Evolutionary conservation across 2,797 vertebrate species (phyloP), one percentile per base, ranked within the genome.

Genomic region (Euthynnus affinis): DNA sequence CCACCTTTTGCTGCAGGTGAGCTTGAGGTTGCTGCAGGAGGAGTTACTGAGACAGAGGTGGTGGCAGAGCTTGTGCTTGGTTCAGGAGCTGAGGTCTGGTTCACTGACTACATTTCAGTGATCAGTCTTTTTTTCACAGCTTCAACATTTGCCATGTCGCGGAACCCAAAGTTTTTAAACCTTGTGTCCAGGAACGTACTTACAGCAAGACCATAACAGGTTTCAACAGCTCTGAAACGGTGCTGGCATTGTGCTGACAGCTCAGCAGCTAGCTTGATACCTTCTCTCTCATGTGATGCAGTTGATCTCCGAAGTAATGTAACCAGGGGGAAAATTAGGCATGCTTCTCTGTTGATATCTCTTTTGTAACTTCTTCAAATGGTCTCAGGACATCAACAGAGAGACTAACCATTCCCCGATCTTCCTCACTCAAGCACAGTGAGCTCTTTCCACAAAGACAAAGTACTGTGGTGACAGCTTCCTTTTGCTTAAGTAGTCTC

Each of bases 1-100:
- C 78, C 59, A 62, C 57, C 37, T 68, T 76, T 78, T 79, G 74
- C 48, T 89, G 71, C 71, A 85, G 60, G 18, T 85, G 69, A 61
- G 51, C 58, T 53, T 75, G 72, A 4, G 61, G 74, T 13, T 70
- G 62, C 68, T 42, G 4, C n/a, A n/a, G n/a, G n/a, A n/a, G n/a
- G n/a, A n/a, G n/a, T n/a, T n/a, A n/a, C n/a, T n/a, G n/a, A n/a
- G n/a, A n/a, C n/a, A n/a, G n/a, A n/a, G n/a, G n/a, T n/a, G n/a
- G n/a, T n/a, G n/a, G n/a, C n/a, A n/a, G n/a, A n/a, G n/a, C n/a
- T n/a, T n/a, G n/a, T n/a, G n/a, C n/a, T n/a, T n/a, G n/a, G n/a
- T n/a, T n/a, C n/a, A n/a, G n/a, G n/a, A n/a, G n/a, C n/a, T n/a
- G n/a, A n/a, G n/a, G n/a, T n/a, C n/a, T n/a, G n/a, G n/a, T n/a